Evolutionary conservation across 2,888 invertebrate species (phyloP), one percentile per base, ranked within the genome.

Genomic region (Apeira syringaria): DNA sequence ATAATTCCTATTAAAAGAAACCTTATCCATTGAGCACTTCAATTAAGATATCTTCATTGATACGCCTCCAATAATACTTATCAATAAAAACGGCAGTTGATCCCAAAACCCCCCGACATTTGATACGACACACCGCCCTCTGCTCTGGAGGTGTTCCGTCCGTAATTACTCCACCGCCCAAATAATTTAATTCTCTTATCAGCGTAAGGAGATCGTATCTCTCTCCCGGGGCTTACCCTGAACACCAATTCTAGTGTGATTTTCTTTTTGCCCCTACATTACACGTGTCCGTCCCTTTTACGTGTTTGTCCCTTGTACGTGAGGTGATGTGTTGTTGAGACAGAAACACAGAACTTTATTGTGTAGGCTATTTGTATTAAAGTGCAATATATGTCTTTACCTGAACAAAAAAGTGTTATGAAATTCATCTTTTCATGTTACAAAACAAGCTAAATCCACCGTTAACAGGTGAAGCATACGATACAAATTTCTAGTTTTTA

Each of bases 151-250:
- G 47, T 50, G 51, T 34, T 45, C 37, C 59, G 29, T n/a, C 66
- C 61, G 76, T 77, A 79, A 75, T 76, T 74, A 71, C 59, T 53
- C 20, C 59, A 59, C 68, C 74, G 69, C 69, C 61, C 61, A 54
- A 67, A 68, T 77, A 74, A 80, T 80, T 79, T 75, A 77, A 81
- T 80, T 79, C 79, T 65, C 70, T 80, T 81, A 81, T 81, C 80
- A 59, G 37, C 18, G 25, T 46, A 52, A 69, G 61, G 60, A 66
- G 66, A 68, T 71, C 65, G 64, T 74, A 78, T 78, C 78, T 48
- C 56, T 41, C 60, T 51, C 59, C 45, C 17, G 53, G 47, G 66
- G 66, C 61, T 76, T 71, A 75, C 68, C 67, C 69, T 59, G 39
- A 39, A 46, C 61, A 61, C 30, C 42, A 41, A 52, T 52, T 50